A percentile compares a stretch with the other conserved stretches of the same genome.
phyloP scores from a whole-genome alignment of 2,888 invertebrate species.

The Idaea aversata region DNA sequence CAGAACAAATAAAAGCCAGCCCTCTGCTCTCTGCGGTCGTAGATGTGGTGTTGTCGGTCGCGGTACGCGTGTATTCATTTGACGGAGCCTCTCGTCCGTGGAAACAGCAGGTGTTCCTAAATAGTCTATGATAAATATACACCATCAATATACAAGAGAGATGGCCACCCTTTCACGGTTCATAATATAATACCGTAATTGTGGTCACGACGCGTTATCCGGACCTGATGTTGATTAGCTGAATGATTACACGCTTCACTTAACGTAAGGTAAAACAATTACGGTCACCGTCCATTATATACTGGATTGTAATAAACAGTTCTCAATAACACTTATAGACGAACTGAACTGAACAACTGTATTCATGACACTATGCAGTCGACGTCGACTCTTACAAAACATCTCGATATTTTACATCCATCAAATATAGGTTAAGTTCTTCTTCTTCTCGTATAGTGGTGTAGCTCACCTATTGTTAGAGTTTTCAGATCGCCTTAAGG shows the following conservation, averaged over 20 bases:
- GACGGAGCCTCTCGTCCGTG: constrained; percentile 60
- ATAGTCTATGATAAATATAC: constrained; percentile 72
- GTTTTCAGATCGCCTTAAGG: no score
- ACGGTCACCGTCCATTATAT: neutral
- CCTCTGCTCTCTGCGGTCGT: constrained; percentile 11
- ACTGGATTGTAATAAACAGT: neutral
- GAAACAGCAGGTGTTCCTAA: constrained; percentile 75
- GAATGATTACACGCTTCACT: constrained; percentile 33
- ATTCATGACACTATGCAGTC: neutral
- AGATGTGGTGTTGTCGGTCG: no score
- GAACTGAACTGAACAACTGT: no score
- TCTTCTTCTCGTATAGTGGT: no score
- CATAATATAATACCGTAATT: constrained; percentile 53
- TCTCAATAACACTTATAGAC: no score
- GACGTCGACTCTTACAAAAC: neutral
- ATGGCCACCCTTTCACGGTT: constrained; percentile 58
- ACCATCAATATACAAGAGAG: constrained; percentile 62
- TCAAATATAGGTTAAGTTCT: neutral
- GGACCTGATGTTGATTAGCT: constrained; percentile 36
- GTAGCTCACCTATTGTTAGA: no score
- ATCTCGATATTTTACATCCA: neutral
- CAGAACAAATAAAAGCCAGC: constrained; percentile 35
- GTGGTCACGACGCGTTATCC: constrained; percentile 50
- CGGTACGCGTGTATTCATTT: constrained; percentile 61
- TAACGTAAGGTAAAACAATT: neutral